Evolutionary conservation across 2,113 vertebrate genomes (phyloP), one percentile per base, ranked within the genome.

Genomic region (Vidua macroura): DNA sequence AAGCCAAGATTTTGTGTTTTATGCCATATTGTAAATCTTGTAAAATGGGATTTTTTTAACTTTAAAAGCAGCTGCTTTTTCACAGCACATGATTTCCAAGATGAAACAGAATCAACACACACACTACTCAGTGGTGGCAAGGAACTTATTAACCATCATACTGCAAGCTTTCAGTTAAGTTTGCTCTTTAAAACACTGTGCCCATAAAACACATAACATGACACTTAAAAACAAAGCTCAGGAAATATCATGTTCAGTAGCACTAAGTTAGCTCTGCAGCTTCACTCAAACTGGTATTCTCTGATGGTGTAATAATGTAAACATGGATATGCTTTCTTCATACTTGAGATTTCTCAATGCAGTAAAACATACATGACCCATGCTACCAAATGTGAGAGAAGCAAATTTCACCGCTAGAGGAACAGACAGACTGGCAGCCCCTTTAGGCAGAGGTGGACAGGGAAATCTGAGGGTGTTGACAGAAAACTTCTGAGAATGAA

Each of bases 31-130:
- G 7, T 6, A 49, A 25, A 39, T 31, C 13, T n/a, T 35, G 13
- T 8, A 31, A 85, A 81, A 53, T 0, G 0, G 1, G 1, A 0
- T 3, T 9, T 5, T 56, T 77, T 10, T 1, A 20, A 46, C 30
- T 55, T 81, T 52, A 72, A 62, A 58, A 55, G 35, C 19, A 90
- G 11, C 11, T 81, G 24, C 12, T 80, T 80, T 92, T 82, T 51
- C 68, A 83, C 9, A 77, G 24, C 12, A 41, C 5, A 6, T 6
- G 8, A 41, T 25, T 81, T 88, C 35, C 6, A 7, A 60, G 31
- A 56, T 10, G 9, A 93, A 80, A 59, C 1, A 33, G 9, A 43
- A 15, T 53, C 66, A 56, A 37, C 6, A 39, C 3, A 12, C 17
- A 62, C 4, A 53, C 8, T 41, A 44, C 13, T 76, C 17, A 27